These are phyloP conservation scores for Hydropsyche tenuis DNA, from an alignment of 1,140 invertebrate genomes.

Conservation along the genomic window DNA sequence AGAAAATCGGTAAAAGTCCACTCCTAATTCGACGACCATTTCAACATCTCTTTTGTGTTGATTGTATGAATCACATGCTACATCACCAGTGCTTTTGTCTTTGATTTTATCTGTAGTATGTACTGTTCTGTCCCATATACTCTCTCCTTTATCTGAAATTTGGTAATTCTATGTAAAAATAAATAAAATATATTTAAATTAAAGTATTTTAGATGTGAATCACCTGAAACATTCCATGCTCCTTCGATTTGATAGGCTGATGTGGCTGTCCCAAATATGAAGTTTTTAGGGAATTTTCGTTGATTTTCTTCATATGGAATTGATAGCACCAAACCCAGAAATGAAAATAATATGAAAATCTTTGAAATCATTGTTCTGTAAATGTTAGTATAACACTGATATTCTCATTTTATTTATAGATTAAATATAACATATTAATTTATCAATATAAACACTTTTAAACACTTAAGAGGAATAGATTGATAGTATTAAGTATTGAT, in stretches of 20 bases:
- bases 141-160: conserved; percentile 61
- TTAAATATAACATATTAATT: no score
- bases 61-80: conserved; percentile 69
- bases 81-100: conserved; percentile 62
- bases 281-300: conserved; percentile 60
- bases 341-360: background rate
- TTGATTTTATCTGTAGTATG: conserved; percentile 58
- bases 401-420: no score
- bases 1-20: conserved; percentile 67
- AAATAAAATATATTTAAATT: background rate
- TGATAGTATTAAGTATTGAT: no score
- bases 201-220: background rate
- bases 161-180: background rate
- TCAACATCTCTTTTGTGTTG: conserved; percentile 63
- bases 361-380: no score
- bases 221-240: conserved; percentile 64
- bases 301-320: background rate
- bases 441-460: no score
- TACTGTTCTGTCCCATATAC: conserved; percentile 62
- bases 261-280: conserved; percentile 63
- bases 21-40: conserved; percentile 61
- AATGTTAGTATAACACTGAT: no score
- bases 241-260: conserved; percentile 68
- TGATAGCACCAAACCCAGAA: background rate
- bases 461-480: no score